phyloP scores from a whole-genome alignment of 2,113 vertebrate species.

The Malurus melanocephalus region DNA sequence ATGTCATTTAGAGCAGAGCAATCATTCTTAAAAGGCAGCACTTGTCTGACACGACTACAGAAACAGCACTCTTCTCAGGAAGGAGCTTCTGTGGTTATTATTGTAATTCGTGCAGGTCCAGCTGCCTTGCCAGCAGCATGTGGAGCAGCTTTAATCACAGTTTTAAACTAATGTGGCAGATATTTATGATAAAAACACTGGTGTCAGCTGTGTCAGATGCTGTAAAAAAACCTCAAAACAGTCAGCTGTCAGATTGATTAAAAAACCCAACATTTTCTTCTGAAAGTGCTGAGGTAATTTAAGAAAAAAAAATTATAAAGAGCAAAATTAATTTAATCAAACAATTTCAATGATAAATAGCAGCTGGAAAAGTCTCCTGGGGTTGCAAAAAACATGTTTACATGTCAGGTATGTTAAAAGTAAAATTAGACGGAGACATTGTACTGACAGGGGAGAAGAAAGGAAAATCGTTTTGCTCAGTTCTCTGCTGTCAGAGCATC shows the following conservation, averaged over 20 bases:
- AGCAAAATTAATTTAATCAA: slow-evolving; percentile 47
- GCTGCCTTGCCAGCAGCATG: slow-evolving; percentile 53
- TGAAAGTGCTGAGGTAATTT: slow-evolving; percentile 17
- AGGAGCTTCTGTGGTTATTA: slow-evolving; percentile 57
- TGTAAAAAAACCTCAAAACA: slow-evolving; percentile 22
- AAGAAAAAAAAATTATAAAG: slow-evolving; percentile 7
- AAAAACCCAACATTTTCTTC: not conserved
- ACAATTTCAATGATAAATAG: slow-evolving; percentile 26
- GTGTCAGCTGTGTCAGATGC: slow-evolving; percentile 39
- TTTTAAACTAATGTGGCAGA: slow-evolving; percentile 56
- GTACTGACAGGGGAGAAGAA: not conserved
- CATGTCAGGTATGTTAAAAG: slow-evolving; percentile 11
- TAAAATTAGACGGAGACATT: not conserved
- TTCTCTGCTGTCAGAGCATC: not conserved
- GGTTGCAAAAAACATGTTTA: not conserved
- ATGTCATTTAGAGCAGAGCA: slow-evolving; percentile 58
- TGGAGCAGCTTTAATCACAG: slow-evolving; percentile 52
- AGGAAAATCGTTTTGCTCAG: not conserved
- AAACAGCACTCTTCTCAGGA: slow-evolving; percentile 47
- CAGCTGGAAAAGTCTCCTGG: not conserved
- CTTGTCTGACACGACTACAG: slow-evolving; percentile 42
- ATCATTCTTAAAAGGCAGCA: slow-evolving; percentile 66
- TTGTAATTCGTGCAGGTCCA: slow-evolving; percentile 54
- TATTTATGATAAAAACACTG: slow-evolving; percentile 52
- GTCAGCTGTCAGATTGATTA: slow-evolving; percentile 45